Base-by-base conservation (phyloP, 2,113 vertebrate species). In the Anolis carolinensis region DNA sequence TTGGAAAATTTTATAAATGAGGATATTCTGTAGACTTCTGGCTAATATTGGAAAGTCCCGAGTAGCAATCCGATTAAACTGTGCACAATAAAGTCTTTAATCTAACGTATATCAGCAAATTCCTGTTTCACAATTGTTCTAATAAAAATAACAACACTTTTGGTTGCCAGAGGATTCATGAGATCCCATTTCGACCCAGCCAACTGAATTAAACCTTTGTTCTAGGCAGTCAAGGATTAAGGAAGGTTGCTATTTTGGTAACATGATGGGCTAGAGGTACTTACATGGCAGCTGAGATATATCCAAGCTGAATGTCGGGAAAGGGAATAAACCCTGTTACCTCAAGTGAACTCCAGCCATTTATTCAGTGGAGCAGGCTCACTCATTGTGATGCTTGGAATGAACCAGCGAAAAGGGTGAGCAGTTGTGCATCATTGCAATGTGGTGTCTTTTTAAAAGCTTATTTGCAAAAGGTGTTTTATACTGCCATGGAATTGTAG, bases 91-190 rank as follows among this genome's bases (percentile, higher is more conserved):
- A 93, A 95, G 93, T 87, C 91, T 94, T 96, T 95, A 95, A 96
- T 95, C 94, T 95, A 93, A 94, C 93, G 93, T 94, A 88, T 92
- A 96, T 95, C 95, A 95, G 95, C 94, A 95, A 95, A 96, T 96
- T 96, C 95, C 95, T 94, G 92, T 95, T 97, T 96, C 95, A 95
- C 94, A 87, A 90, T 95, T 96, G 59, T 95, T 94, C 93, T 94
- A 94, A 92, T 92, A 97, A 96, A 97, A 96, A 96, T 97, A 96
- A 96, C 95, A 96, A 95, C 93, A 95, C 52, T 77, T 90, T 65
- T 81, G 55, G 94, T 93, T 94, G 95, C 96, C 96, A 97, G 90
- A 91, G 91, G 93, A 93, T 96, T 96, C 95, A 96, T 95, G 95
- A 96, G 96, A 94, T 93, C 94, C 95, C 95, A 95, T 95, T 94